These are phyloP conservation scores for Sphinx pinastri DNA, from an alignment of 2,888 invertebrate species.

Conservation along the genomic window DNA sequence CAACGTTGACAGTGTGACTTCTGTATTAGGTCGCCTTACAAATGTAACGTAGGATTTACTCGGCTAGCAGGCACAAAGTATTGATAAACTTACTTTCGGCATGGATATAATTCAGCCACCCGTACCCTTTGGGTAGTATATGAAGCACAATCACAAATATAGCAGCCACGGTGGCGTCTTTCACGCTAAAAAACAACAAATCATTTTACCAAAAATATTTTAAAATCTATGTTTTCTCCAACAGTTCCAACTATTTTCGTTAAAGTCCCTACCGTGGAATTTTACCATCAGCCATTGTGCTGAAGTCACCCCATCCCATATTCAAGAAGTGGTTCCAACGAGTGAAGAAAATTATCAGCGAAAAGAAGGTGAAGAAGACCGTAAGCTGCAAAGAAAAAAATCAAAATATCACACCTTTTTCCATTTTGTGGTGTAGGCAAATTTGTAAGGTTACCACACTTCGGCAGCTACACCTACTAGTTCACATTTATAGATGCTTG, in stretches of 20 bases:
- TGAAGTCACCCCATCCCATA: conserved; percentile 51
- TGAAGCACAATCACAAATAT: conserved; percentile 54
- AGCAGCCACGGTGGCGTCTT: conserved; percentile 59
- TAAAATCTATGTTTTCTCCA: not conserved
- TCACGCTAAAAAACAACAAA: conserved; percentile 50
- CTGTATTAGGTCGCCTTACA: too few species aligned
- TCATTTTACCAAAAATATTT: conserved; percentile 6
- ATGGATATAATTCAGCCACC: conserved; percentile 43
- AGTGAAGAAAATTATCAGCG: conserved; percentile 41
- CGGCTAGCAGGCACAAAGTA: too few species aligned
- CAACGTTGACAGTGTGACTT: too few species aligned
- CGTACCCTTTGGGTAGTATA: conserved; percentile 51
- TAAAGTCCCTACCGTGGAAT: conserved; percentile 45
- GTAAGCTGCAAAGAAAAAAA: conserved; percentile 47
- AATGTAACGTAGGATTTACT: too few species aligned
- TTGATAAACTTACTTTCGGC: conserved; percentile 56
- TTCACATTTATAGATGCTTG: too few species aligned
- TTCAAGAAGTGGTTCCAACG: conserved; percentile 52
- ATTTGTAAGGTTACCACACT: not conserved
- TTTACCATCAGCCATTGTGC: conserved; percentile 28
- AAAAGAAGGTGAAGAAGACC: conserved; percentile 42
- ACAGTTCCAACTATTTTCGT: not conserved
- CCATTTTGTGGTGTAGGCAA: too few species aligned
- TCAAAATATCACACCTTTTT: not conserved
- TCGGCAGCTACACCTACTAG: too few species aligned